These are phyloP conservation scores for Protobothrops mucrosquamatus DNA, from an alignment of 2,113 vertebrate species.

Conservation along the genomic window DNA sequence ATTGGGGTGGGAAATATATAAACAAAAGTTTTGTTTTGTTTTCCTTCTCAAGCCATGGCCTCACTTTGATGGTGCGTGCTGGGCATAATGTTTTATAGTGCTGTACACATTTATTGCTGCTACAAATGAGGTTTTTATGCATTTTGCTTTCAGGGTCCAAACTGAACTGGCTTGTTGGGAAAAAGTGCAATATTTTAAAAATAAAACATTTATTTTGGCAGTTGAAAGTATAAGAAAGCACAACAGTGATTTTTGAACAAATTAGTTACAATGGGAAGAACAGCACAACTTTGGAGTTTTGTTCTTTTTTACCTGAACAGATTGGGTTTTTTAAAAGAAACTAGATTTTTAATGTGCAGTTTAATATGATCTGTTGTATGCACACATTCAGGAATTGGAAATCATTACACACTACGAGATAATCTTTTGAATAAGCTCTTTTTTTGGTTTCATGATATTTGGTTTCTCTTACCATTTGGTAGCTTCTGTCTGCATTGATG, in stretches of 20 bases:
- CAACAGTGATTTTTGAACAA: slow-evolving; percentile 65
- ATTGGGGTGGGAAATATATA: slow-evolving; percentile 30
- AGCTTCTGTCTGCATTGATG: slow-evolving; percentile 7
- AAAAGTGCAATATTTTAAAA: slow-evolving; percentile 64
- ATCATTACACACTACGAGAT: slow-evolving; percentile 67
- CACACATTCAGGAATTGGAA: slow-evolving; percentile 64
- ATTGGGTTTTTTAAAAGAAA: slow-evolving; percentile 52
- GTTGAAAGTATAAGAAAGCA: slow-evolving; percentile 52
- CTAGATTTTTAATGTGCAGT: slow-evolving; percentile 50
- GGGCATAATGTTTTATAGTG: slow-evolving; percentile 56
- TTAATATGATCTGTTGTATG: slow-evolving; percentile 66
- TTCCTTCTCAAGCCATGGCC: slow-evolving; percentile 25
- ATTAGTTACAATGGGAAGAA: slow-evolving; percentile 54
- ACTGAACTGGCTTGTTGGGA: slow-evolving; percentile 66
- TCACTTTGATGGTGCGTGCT: slow-evolving; percentile 30
- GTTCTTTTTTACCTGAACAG: slow-evolving; percentile 46
- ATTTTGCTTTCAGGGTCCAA: slow-evolving; percentile 78
- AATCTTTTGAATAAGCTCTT: slow-evolving; percentile 68
- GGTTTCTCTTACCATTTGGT: slow-evolving; percentile 24
- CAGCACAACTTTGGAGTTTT: slow-evolving; percentile 49
- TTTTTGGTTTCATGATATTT: slow-evolving; percentile 52
- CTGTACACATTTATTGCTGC: slow-evolving; percentile 63
- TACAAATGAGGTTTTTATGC: slow-evolving; percentile 71
- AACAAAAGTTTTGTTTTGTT: background rate
- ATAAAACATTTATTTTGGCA: slow-evolving; percentile 41